Base-by-base conservation (phyloP, 1,140 invertebrate genomes). In the Apis dorsata region DNA sequence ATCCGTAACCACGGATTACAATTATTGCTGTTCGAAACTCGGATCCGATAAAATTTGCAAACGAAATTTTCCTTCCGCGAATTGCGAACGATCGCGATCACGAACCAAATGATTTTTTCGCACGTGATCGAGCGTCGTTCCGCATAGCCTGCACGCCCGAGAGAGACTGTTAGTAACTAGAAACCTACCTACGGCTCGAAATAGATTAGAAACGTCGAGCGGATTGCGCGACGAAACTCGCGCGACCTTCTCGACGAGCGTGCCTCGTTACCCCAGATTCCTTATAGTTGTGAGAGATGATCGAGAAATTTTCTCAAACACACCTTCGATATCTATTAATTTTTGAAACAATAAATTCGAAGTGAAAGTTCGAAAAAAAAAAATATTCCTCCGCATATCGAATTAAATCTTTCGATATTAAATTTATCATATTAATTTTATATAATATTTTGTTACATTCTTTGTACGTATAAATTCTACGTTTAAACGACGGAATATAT, bases 181-280 rank as follows among this genome's bases (percentile, higher is more conserved):
- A 79, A 87, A 79, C 79, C 66, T 60, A 15, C 28, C 71, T 44
- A 19, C 44, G 28, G 17, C 76, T 74, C 49, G 78, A 88, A 88
- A 88, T 88, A 88, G 86, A 82, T 68, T 55, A 76, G 79, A 87
- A 79, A 81, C 86, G 82, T 72, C 44, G 77, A 55, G 15, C 60
- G 79, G 59, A 73, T 84, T 62, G 78, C 65, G 79, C 60, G 82
- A 73, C 69, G 19, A 70, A 34, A 44, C 34, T 5, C 34, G 34
- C 80, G 28, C 69, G 74, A 85, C 78, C 85, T 87, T 85, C 85
- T 77, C 60, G 60, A 65, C 69, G 53, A n/a, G 69, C 77, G 28
- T 63, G 60, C 44, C 71, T 69, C 69, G 72, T 85, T 65, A 76
- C 51, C 69, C 59, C 60, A 60, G 70, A 63, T 77, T 51, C 60